A percentile compares a stretch with the other conserved stretches of the same genome.
Evolutionary conservation across 2,113 vertebrate species (phyloP).

Genomic region (Cyanoderma ruficeps): DNA sequence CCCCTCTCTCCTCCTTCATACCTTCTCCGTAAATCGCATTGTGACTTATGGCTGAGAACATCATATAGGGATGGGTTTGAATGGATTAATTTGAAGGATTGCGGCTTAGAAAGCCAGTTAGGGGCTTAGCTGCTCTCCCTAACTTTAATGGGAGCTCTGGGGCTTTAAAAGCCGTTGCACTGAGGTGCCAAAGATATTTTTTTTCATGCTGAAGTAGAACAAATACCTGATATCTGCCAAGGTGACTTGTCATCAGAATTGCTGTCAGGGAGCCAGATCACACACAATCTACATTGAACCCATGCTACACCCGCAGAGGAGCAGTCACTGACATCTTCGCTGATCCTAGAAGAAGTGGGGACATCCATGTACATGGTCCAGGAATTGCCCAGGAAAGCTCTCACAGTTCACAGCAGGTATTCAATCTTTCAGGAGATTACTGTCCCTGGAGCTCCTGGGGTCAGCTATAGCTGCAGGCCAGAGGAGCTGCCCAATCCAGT

Average conservation of each 20-base stretch:
- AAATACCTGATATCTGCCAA: not conserved
- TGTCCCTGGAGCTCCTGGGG: not conserved
- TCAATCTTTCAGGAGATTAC: not conserved
- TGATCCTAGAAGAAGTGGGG: not conserved
- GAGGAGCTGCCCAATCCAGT: not conserved
- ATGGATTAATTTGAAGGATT: constrained; percentile 35
- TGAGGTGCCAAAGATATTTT: not conserved
- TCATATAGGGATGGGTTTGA: constrained; percentile 26
- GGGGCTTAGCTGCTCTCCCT: constrained; percentile 21
- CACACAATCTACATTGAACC: fast-evolving
- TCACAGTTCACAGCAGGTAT: not conserved
- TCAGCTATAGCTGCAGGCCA: not conserved
- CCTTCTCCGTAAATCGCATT: not conserved
- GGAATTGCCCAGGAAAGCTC: not conserved
- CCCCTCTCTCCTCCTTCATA: not conserved
- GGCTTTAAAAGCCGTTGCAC: not conserved
- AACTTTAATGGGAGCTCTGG: not conserved
- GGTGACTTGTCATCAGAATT: not conserved
- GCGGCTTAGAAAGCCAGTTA: constrained; percentile 41
- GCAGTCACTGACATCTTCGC: not conserved
- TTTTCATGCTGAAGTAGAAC: not conserved
- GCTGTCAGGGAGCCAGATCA: not conserved
- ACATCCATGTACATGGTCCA: not conserved
- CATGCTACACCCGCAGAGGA: not conserved
- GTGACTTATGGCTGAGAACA: not conserved